Percentiles rank a stretch among this genome's conserved stretches.
phyloP scores from a whole-genome alignment of 1,140 invertebrate genomes.

The Chymomyza costata region DNA sequence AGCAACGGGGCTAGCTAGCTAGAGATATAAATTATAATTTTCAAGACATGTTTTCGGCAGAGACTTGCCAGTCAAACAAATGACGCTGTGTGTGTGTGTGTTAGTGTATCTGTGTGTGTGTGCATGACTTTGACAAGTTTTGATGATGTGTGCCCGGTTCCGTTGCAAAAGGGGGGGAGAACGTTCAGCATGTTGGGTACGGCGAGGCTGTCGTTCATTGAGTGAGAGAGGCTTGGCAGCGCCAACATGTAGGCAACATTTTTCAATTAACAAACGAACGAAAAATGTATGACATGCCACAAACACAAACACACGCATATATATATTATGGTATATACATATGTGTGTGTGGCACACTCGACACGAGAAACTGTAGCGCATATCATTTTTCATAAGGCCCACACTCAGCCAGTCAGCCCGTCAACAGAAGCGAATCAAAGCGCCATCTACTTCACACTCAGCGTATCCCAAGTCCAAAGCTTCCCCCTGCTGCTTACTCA shows the following conservation, averaged over 20 bases:
- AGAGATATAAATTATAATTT: slow-evolving; percentile 69
- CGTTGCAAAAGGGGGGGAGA: no score
- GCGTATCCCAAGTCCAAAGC: no score
- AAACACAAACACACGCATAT: slow-evolving; percentile 39
- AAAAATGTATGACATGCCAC: slow-evolving; percentile 68
- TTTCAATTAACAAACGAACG: slow-evolving; percentile 73
- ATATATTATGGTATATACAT: no score
- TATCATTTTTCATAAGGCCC: slow-evolving; percentile 61
- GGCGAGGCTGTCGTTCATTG: no score
- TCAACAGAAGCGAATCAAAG: slow-evolving; percentile 53
- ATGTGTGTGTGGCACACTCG: slow-evolving; percentile 17
- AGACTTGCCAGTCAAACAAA: slow-evolving; percentile 38
- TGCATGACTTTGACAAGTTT: slow-evolving; percentile 63
- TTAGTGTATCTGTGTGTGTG: slow-evolving; percentile 15
- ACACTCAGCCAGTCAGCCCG: slow-evolving; percentile 17
- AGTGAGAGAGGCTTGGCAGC: background rate
- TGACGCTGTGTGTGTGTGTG: slow-evolving; percentile 17
- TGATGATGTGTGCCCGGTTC: slow-evolving; percentile 52
- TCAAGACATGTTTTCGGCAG: slow-evolving; percentile 43
- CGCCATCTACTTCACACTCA: slow-evolving; percentile 21
- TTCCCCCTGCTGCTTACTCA: no score
- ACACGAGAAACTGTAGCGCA: slow-evolving; percentile 38
- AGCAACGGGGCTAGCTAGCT: no score
- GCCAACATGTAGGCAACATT: slow-evolving; percentile 61
- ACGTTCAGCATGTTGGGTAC: no score